Evolutionary conservation across 1,140 invertebrate genomes (phyloP).

Genomic region (Trinorchestia longiramus): DNA sequence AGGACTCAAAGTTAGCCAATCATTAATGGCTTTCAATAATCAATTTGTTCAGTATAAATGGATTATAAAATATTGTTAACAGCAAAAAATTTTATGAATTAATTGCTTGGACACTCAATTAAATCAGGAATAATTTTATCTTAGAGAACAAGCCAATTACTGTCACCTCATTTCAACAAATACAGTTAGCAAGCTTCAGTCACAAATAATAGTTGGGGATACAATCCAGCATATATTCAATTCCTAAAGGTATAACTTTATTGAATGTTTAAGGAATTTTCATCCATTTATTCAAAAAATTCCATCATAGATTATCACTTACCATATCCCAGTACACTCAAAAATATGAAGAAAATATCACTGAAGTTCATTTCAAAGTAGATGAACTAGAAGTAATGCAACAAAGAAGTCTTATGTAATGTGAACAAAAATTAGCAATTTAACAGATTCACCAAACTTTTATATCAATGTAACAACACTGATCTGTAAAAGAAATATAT

Average conservation of each 20-base stretch:
- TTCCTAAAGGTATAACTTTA: not conserved
- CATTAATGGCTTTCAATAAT: too few species aligned
- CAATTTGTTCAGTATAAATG: too few species aligned
- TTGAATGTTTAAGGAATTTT: not conserved
- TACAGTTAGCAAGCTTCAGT: too few species aligned
- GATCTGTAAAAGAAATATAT: not conserved
- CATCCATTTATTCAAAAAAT: not conserved
- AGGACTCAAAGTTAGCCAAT: too few species aligned
- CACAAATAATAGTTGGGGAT: not conserved
- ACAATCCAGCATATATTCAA: not conserved
- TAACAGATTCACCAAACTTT: not conserved
- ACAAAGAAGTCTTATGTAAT: not conserved
- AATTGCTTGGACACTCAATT: too few species aligned
- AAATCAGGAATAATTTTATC: too few species aligned
- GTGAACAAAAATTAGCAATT: not conserved
- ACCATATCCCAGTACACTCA: slow-evolving; percentile 35
- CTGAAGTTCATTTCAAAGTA: slow-evolving; percentile 12
- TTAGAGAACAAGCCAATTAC: too few species aligned
- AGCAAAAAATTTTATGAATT: too few species aligned
- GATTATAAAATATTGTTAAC: too few species aligned
- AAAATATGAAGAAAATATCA: slow-evolving; percentile 28
- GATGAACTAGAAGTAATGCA: not conserved
- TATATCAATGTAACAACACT: not conserved
- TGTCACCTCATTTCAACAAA: too few species aligned
- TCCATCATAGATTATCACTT: not conserved